Conservation (phyloP, 2,113 vertebrate genomes). For the Thalassoma bifasciatum region DNA sequence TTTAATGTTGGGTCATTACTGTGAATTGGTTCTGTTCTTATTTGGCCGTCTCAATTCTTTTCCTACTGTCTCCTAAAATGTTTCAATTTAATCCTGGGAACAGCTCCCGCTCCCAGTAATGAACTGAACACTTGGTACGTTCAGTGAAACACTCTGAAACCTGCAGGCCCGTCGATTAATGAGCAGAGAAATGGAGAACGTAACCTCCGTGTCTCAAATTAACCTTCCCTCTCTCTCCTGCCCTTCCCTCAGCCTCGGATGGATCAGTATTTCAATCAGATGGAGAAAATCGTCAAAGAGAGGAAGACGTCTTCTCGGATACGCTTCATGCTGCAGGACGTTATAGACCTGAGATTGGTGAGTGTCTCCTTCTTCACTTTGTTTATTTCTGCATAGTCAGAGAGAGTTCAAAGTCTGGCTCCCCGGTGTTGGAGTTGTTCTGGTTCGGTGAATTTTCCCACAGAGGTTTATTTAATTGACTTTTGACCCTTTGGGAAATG, state of each 20-base stretch:
- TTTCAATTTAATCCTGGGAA: constrained; percentile 14
- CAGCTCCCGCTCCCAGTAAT: constrained; percentile 17
- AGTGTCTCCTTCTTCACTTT: constrained; percentile 59
- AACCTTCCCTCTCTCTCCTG: constrained; percentile 6
- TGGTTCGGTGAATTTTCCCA: neutral
- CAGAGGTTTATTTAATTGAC: constrained; percentile 26
- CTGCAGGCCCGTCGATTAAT: neutral
- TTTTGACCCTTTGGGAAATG: constrained; percentile 2
- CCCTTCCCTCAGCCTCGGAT: constrained; percentile 89
- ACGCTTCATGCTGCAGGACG: constrained; percentile 97
- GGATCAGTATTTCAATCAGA: constrained; percentile 99
- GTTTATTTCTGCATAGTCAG: no score
- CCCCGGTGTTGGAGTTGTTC: neutral
- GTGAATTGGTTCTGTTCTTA: constrained; percentile 6
- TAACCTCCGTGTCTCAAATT: constrained; percentile 14
- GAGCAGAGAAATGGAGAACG: neutral
- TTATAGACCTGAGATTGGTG: constrained; percentile 96
- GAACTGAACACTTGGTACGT: constrained; percentile 20
- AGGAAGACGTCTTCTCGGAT: constrained; percentile 97
- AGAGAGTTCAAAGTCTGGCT: neutral
- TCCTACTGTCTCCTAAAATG: constrained; percentile 25
- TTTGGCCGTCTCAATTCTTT: constrained; percentile 21
- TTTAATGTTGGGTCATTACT: constrained; percentile 13
- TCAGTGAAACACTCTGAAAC: constrained; percentile 33
- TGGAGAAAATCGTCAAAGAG: constrained; percentile 99